phyloP scores from a whole-genome alignment of 1,140 invertebrate genomes.

The Dryas iulia region DNA sequence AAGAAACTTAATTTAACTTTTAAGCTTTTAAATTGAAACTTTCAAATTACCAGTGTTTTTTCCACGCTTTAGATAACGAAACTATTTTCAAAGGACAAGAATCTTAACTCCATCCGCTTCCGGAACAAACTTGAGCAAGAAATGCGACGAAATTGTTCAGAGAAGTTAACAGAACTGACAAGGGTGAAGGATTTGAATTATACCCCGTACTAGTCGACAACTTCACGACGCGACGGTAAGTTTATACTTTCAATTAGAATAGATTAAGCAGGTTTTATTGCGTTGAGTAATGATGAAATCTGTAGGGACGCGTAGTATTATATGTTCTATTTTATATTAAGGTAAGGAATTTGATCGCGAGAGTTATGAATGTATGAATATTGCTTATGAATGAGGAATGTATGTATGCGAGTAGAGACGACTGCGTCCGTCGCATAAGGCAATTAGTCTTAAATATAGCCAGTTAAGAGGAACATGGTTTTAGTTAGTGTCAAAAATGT shows the following conservation, averaged over 20 bases:
- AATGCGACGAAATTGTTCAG: background rate
- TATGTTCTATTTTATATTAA: too few species aligned
- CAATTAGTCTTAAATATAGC: too few species aligned
- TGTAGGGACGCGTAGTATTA: too few species aligned
- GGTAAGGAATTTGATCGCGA: too few species aligned
- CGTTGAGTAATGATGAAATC: background rate
- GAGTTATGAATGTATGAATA: too few species aligned
- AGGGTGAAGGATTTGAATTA: background rate
- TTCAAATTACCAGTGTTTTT: background rate
- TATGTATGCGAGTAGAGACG: too few species aligned
- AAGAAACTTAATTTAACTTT: background rate
- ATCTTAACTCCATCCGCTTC: background rate
- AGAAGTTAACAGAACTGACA: conserved; percentile 1
- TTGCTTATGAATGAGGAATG: too few species aligned
- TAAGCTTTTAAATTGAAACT: background rate
- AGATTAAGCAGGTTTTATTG: background rate
- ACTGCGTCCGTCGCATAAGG: too few species aligned
- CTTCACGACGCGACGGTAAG: background rate
- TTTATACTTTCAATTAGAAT: background rate
- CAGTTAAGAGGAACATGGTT: too few species aligned
- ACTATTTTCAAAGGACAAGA: background rate
- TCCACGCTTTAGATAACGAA: background rate
- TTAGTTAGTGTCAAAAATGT: too few species aligned
- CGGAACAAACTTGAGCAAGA: background rate
- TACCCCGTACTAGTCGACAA: background rate